Percentiles rank a stretch among this genome's conserved stretches.
Evolutionary conservation across 2,888 invertebrate species (phyloP).

Genomic region (Therioaphis trifolii): DNA sequence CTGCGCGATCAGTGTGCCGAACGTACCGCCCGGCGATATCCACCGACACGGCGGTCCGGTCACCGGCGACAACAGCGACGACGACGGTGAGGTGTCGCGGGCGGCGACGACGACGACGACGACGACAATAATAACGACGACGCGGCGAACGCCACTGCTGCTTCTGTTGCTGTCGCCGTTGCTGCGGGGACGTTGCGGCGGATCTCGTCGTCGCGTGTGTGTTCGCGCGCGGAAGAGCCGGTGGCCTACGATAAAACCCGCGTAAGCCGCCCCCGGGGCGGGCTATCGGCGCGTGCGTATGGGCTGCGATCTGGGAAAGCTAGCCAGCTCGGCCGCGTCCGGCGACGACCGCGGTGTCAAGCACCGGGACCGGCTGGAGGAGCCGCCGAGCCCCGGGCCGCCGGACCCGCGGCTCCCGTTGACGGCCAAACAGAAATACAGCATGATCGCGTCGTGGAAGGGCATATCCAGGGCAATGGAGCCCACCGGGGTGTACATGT

Average conservation of each 20-base stretch:
- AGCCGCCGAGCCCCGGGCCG: slow-evolving; percentile 75
- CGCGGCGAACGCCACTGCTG: neutral
- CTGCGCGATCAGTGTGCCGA: no score
- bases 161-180: neutral
- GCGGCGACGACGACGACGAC: neutral
- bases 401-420: slow-evolving; percentile 84
- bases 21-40: no score
- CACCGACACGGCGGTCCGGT: no score
- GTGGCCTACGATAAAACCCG: neutral
- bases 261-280: slow-evolving; percentile 13
- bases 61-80: no score
- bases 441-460: slow-evolving; percentile 90
- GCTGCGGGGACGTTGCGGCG: neutral
- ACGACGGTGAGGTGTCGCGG: neutral
- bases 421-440: slow-evolving; percentile 88
- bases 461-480: slow-evolving; percentile 90
- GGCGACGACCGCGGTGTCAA: slow-evolving; percentile 69
- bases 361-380: slow-evolving; percentile 68
- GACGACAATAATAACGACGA: neutral
- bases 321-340: slow-evolving; percentile 72
- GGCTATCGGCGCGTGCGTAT: slow-evolving; percentile 68
- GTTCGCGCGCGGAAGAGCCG: no score
- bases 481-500: slow-evolving; percentile 90
- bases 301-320: slow-evolving; percentile 84
- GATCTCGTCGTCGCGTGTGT: neutral